A percentile compares a stretch with the other conserved stretches of the same genome.
These are phyloP conservation scores for Leucania comma DNA, from an alignment of 2,888 invertebrate genomes.

Conservation along the genomic window DNA sequence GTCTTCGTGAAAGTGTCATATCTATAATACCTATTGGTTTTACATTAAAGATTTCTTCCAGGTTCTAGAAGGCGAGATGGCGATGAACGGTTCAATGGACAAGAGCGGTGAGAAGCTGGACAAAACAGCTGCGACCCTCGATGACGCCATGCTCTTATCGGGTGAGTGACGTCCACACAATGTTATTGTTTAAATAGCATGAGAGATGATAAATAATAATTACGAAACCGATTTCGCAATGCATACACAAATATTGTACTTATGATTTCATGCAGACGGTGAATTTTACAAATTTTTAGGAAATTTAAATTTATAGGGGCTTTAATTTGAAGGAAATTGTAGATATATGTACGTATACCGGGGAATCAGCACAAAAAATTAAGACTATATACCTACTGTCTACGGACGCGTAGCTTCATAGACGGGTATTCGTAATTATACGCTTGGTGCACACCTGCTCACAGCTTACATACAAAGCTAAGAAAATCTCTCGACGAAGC, in stretches of 20 bases:
- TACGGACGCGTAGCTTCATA: no score
- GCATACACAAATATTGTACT: neutral
- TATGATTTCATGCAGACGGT: neutral
- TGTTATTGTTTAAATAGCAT: constrained; percentile 28
- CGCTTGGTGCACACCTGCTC: no score
- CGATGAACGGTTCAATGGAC: constrained; percentile 67
- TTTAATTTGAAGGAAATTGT: no score
- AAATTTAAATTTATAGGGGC: no score
- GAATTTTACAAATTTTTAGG: neutral
- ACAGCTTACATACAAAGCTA: no score
- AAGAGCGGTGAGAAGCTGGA: constrained; percentile 68
- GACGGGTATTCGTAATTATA: no score
- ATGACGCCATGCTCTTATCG: constrained; percentile 84
- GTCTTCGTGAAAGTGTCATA: neutral
- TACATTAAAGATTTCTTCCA: constrained; percentile 25
- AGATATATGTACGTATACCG: no score
- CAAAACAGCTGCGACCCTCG: constrained; percentile 74
- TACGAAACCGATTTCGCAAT: neutral
- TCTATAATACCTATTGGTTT: no score
- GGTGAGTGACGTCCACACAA: constrained; percentile 71
- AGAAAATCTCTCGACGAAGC: no score
- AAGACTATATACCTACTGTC: no score
- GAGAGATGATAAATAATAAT: constrained; percentile 7
- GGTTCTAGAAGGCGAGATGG: constrained; percentile 67
- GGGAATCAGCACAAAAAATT: no score